phyloP scores from a whole-genome alignment of 1,140 invertebrate species.

The Homarus americanus region DNA sequence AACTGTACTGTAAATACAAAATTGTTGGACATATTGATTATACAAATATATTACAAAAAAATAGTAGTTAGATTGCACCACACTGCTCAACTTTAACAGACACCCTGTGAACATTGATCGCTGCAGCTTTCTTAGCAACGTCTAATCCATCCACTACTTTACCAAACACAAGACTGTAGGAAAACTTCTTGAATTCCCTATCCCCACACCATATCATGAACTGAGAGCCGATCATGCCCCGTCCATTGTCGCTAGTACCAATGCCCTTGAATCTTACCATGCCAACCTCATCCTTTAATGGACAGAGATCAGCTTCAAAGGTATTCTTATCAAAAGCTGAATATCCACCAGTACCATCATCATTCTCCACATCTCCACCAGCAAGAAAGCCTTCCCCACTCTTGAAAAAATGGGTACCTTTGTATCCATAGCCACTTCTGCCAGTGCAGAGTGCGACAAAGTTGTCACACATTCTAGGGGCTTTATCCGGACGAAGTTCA shows the following conservation, averaged over 20 bases:
- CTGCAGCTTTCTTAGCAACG: slow-evolving; percentile 71
- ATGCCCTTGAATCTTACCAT: slow-evolving; percentile 74
- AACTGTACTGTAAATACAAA: slow-evolving; percentile 19
- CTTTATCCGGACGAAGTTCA: slow-evolving; percentile 74
- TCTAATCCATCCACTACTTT: slow-evolving; percentile 73
- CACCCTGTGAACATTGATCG: slow-evolving; percentile 68
- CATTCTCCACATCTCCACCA: slow-evolving; percentile 73
- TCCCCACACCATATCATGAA: slow-evolving; percentile 75
- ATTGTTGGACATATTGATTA: slow-evolving; percentile 29
- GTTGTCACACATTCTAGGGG: slow-evolving; percentile 74
- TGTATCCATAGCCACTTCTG: slow-evolving; percentile 73
- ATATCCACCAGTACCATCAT: slow-evolving; percentile 73
- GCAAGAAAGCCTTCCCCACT: slow-evolving; percentile 74
- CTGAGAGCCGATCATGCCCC: slow-evolving; percentile 74
- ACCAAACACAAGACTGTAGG: slow-evolving; percentile 74
- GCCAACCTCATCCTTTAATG: slow-evolving; percentile 74
- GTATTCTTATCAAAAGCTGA: slow-evolving; percentile 58
- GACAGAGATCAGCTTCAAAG: slow-evolving; percentile 74
- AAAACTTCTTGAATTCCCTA: slow-evolving; percentile 74
- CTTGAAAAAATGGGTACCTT: slow-evolving; percentile 75
- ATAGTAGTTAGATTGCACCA: slow-evolving; percentile 55
- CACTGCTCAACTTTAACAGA: slow-evolving; percentile 72
- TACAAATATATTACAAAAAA: slow-evolving; percentile 35
- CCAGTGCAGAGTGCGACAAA: slow-evolving; percentile 73
- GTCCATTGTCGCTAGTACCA: slow-evolving; percentile 72